Percentiles rank a stretch among this genome's conserved stretches.
phyloP scores from a whole-genome alignment of 2,113 vertebrate species.

The Alligator sinensis region DNA sequence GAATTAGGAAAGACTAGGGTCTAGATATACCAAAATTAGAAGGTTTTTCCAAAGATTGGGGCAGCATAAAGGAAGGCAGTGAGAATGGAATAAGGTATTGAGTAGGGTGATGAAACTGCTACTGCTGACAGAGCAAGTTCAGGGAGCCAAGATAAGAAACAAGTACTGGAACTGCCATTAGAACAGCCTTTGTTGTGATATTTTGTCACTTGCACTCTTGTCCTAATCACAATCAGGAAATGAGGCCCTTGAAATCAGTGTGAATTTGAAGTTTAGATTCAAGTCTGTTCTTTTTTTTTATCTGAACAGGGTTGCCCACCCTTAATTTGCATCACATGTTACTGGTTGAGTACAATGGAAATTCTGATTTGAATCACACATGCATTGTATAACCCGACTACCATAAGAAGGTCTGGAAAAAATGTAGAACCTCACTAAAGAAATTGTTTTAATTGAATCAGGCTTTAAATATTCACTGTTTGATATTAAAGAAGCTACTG shows the following conservation, averaged over 20 bases:
- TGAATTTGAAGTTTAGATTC: not conserved
- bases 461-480: slow-evolving; percentile 5
- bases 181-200: not conserved
- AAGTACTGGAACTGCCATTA: not conserved
- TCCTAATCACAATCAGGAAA: not conserved
- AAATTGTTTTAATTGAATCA: not conserved
- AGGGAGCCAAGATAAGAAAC: not conserved
- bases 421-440: not conserved
- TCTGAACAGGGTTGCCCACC: slow-evolving; percentile 7
- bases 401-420: slow-evolving; percentile 25
- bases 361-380: slow-evolving; percentile 43
- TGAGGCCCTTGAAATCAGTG: slow-evolving; percentile 3
- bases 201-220: not conserved
- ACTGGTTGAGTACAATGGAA: slow-evolving; percentile 29
- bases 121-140: not conserved
- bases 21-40: not conserved
- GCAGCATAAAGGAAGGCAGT: not conserved
- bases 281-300: slow-evolving; percentile 1
- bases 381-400: slow-evolving; percentile 11
- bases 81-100: not conserved
- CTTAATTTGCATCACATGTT: slow-evolving; percentile 56
- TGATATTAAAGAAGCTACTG: not conserved
- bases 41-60: not conserved
- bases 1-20: not conserved
- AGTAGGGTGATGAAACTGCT: not conserved